Base-by-base conservation (phyloP, 2,888 invertebrate species). In the Eristalis pertinax region DNA sequence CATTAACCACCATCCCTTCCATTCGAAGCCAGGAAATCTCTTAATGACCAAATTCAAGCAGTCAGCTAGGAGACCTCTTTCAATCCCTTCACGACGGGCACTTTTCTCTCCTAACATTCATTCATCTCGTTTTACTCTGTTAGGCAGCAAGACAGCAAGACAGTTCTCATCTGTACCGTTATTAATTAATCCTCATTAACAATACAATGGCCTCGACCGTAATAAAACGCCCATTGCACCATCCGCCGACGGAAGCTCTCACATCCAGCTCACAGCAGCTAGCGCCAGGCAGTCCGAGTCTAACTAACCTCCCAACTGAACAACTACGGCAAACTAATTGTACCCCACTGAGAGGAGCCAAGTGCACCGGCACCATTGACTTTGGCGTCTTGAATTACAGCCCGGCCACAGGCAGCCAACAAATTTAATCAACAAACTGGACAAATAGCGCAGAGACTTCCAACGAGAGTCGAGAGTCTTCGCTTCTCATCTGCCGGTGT, bases 361-460 rank as follows among this genome's bases (percentile, higher is more conserved):
- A 72, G 77, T 78, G 85, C 85, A 82, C 74, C 35, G 70, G 83
- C 58, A n/a, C 77, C 77, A 69, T 73, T 83, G 78, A 78, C 74
- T 83, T 67, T 83, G 69, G 78, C 74, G 65, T 70, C 83, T 83
- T 35, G 67, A 86, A 83, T 75, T 79, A 83, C 83, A 75, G 79
- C 74, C 78, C 74, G 26, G 64, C 50, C 38, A 68, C 41, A 43
- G 74, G 73, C 72, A 73, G 76, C 80, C 76, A 58, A 58, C 68
- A 80, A 84, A 80, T 84, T 84, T 72, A 83, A 83, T 84, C 84
- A 87, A 84, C 84, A 84, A 87, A 76, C 84, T 87, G 87, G 87
- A 87, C 87, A 87, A 87, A 87, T 84, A 84, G 84, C 79, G 79
- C 79, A 81, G 50, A 50, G 2, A 8, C 5, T 8, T 19, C 50